Conservation (phyloP, 1,140 invertebrate species). For the Drosophila ironensis region DNA sequence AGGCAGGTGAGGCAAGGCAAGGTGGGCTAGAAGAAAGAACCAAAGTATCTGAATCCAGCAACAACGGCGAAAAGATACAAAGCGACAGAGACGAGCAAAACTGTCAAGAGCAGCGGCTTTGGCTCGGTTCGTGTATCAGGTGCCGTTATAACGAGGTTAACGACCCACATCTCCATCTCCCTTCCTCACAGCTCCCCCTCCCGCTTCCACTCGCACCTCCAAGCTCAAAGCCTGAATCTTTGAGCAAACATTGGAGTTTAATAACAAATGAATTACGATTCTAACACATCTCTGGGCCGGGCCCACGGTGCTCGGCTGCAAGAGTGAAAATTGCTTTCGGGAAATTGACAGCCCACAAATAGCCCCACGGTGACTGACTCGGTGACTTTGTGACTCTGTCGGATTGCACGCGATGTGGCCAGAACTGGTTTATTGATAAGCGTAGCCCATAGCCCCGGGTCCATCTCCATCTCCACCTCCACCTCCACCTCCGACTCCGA, state of each 20-base stretch:
- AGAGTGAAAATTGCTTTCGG: slow-evolving; percentile 64
- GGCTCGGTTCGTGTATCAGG: slow-evolving; percentile 48
- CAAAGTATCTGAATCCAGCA: slow-evolving; percentile 17
- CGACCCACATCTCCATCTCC: slow-evolving; percentile 62
- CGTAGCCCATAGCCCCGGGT: slow-evolving; percentile 37
- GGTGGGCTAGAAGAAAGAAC: slow-evolving; percentile 54
- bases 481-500: slow-evolving; percentile 1
- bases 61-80: slow-evolving; percentile 34
- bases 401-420: slow-evolving; percentile 40
- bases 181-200: slow-evolving; percentile 26
- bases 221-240: slow-evolving; percentile 4
- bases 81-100: slow-evolving; percentile 49
- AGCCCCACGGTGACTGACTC: slow-evolving; percentile 30
- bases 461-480: not conserved
- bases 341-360: slow-evolving; percentile 68
- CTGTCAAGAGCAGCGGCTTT: slow-evolving; percentile 71
- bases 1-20: too few relatives aligned
- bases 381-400: slow-evolving; percentile 2
- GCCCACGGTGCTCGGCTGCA: slow-evolving; percentile 24
- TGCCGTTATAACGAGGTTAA: slow-evolving; percentile 80
- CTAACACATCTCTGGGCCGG: slow-evolving; percentile 41
- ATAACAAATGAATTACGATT: slow-evolving; percentile 72
- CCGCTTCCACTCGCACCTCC: not conserved
- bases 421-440: slow-evolving; percentile 75
- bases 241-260: slow-evolving; percentile 57